Percentiles rank a stretch among this genome's conserved stretches.
These are phyloP conservation scores for Sitta carolinensis DNA, from an alignment of 2,797 vertebrate species.

Conservation along the genomic window DNA sequence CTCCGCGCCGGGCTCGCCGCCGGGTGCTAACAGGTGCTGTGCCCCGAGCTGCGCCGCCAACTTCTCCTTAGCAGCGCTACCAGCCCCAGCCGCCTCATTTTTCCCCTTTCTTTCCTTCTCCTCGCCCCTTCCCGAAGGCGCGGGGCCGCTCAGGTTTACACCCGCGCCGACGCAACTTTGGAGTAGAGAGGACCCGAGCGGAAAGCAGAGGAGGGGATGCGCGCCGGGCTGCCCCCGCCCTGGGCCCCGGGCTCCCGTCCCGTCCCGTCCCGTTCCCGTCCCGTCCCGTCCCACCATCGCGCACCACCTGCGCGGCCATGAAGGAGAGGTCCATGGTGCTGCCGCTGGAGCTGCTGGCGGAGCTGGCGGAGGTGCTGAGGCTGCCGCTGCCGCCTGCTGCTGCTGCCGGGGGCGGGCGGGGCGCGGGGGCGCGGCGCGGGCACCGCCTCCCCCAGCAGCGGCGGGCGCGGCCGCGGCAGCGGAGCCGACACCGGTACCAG, in stretches of 20 bases:
- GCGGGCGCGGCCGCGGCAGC: slow-evolving; percentile 39
- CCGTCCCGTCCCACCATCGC: not conserved
- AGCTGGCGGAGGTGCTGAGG: not conserved
- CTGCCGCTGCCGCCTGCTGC: slow-evolving; percentile 9
- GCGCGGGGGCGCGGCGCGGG: not conserved
- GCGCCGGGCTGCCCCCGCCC: not conserved
- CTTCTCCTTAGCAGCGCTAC: not conserved
- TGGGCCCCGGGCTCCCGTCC: not conserved
- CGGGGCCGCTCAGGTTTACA: not conserved
- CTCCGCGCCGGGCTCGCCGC: not conserved
- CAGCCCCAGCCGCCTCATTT: not conserved
- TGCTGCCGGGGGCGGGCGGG: not conserved
- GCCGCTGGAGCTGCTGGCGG: not conserved
- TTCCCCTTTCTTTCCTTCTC: fast-evolving
- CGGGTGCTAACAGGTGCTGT: slow-evolving; percentile 32
- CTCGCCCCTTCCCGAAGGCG: not conserved
- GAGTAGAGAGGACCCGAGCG: not conserved
- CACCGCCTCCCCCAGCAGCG: slow-evolving; percentile 14
- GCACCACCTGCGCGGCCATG: slow-evolving; percentile 94
- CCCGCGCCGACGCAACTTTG: not conserved
- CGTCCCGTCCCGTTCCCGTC: not conserved
- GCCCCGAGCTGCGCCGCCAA: not conserved
- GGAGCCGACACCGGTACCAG: not conserved
- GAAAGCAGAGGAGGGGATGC: not conserved
- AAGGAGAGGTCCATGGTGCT: slow-evolving; percentile 94